phyloP scores from a whole-genome alignment of 2,797 vertebrate genomes.

The Premnoplex brunnescens region DNA sequence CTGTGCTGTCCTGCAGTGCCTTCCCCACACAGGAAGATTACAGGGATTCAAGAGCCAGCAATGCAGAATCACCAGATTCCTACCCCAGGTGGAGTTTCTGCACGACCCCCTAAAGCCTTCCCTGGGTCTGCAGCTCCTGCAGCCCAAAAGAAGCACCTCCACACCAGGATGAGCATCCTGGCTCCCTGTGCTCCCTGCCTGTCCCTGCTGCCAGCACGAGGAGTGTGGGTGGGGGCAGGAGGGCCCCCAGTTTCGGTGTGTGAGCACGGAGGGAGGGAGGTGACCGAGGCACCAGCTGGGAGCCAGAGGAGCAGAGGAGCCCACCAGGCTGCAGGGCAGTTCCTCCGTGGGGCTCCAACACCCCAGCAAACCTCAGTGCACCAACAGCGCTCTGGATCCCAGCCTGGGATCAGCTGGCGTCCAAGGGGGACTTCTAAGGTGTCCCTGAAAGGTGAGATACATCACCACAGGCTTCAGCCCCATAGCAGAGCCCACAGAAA shows the following conservation, averaged over 20 bases:
- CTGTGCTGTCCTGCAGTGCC: neutral
- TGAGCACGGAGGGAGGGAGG: neutral
- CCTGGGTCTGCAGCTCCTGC: neutral
- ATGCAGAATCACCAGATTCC: neutral
- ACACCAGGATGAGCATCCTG: neutral
- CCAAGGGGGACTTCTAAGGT: neutral
- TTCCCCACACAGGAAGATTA: neutral
- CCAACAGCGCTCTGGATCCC: neutral
- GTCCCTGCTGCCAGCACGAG: neutral
- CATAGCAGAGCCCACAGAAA: neutral
- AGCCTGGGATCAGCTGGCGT: neutral
- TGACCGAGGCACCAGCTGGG: neutral
- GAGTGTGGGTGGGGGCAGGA: neutral
- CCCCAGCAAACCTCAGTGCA: neutral
- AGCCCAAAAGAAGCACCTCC: neutral
- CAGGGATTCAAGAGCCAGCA: neutral
- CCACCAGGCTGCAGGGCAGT: neutral
- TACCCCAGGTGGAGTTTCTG: neutral
- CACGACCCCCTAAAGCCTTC: neutral
- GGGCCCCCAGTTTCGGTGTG: neutral
- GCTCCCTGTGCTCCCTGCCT: neutral
- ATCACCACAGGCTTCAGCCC: neutral
- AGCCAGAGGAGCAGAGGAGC: neutral
- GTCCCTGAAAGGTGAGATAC: neutral
- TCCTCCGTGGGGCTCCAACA: accelerated